Percentiles rank a stretch among this genome's conserved stretches.
These are phyloP conservation scores for Oscheius myriophilus DNA, from an alignment of 2,888 invertebrate genomes.

Conservation along the genomic window DNA sequence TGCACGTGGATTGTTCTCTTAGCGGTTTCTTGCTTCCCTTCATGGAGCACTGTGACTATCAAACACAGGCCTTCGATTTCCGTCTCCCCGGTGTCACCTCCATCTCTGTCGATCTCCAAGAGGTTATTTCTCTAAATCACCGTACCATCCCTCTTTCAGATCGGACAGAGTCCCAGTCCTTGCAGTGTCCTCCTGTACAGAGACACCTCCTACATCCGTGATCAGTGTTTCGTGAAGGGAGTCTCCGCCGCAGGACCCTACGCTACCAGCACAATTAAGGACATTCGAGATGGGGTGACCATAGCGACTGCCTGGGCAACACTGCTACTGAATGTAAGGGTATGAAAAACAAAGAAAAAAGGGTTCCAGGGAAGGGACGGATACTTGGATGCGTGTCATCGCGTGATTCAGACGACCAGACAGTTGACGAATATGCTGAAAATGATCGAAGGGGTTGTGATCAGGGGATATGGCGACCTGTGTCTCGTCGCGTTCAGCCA, in stretches of 20 bases:
- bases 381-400: slow-evolving; percentile 76
- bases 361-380: slow-evolving; percentile 57
- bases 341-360: neutral
- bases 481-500: slow-evolving; percentile 86
- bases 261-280: slow-evolving; percentile 85
- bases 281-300: slow-evolving; percentile 76
- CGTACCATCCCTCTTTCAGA: slow-evolving; percentile 76
- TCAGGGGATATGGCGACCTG: slow-evolving; percentile 83
- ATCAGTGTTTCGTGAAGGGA: slow-evolving; percentile 90
- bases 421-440: slow-evolving; percentile 16
- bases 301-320: slow-evolving; percentile 67
- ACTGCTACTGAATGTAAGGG: slow-evolving; percentile 72
- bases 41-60: slow-evolving; percentile 86
- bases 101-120: slow-evolving; percentile 88
- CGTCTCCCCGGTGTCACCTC: slow-evolving; percentile 86
- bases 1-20: slow-evolving; percentile 96
- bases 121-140: slow-evolving; percentile 29
- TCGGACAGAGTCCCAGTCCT: slow-evolving; percentile 96
- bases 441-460: slow-evolving; percentile 10
- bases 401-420: slow-evolving; percentile 38
- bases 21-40: slow-evolving; percentile 95
- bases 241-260: slow-evolving; percentile 91
- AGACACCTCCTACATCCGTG: slow-evolving; percentile 81
- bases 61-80: slow-evolving; percentile 86
- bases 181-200: slow-evolving; percentile 90